phyloP scores from a whole-genome alignment of 2,113 vertebrate species.

The Nicator chloris region DNA sequence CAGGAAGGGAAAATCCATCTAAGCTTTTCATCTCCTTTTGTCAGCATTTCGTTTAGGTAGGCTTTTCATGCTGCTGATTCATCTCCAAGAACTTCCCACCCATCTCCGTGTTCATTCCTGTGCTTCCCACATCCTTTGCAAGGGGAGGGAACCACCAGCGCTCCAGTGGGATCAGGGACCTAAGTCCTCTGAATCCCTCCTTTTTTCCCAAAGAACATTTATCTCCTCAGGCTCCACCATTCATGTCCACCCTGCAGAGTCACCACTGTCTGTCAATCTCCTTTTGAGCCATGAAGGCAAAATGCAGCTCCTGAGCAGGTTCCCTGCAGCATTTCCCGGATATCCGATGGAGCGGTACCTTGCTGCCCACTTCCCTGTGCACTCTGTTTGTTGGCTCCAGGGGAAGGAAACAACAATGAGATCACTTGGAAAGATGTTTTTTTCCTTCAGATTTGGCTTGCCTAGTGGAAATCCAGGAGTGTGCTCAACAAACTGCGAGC shows the following conservation, averaged over 20 bases:
- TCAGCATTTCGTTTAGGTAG: neutral
- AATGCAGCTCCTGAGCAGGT: neutral
- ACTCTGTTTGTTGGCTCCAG: neutral
- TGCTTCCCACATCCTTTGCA: neutral
- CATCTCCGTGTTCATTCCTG: neutral
- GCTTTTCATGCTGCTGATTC: neutral
- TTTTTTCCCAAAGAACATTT: neutral
- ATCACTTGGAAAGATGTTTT: neutral
- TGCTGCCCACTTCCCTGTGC: neutral
- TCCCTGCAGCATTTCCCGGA: neutral
- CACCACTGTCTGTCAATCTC: neutral
- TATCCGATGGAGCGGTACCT: neutral
- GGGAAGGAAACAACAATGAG: conserved; percentile 28
- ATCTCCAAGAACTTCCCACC: neutral
- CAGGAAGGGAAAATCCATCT: neutral
- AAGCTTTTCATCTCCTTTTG: neutral
- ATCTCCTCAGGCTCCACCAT: neutral
- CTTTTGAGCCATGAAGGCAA: neutral
- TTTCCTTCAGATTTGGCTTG: neutral
- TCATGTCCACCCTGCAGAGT: neutral
- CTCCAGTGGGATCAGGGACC: neutral
- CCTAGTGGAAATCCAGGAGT: neutral
- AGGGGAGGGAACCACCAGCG: rapidly evolving
- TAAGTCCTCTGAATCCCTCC: neutral
- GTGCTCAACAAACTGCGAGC: neutral